A percentile compares a stretch with the other conserved stretches of the same genome.
phyloP scores from a whole-genome alignment of 2,888 invertebrate genomes.

The Dexiosoma caninum region DNA sequence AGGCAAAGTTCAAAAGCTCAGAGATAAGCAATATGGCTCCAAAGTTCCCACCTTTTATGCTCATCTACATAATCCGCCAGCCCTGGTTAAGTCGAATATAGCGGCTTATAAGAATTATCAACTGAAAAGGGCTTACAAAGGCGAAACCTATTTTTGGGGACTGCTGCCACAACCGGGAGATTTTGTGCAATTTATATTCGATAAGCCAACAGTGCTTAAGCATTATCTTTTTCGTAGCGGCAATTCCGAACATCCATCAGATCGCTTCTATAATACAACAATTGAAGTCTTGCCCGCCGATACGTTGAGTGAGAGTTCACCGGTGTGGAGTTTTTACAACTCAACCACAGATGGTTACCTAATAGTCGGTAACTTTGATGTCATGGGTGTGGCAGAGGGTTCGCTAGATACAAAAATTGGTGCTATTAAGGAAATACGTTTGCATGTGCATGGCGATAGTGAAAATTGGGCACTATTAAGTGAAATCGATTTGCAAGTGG shows the following conservation, averaged over 20 bases:
- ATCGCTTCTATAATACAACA: constrained; percentile 91
- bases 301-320: constrained; percentile 76
- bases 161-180: constrained; percentile 90
- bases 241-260: constrained; percentile 92
- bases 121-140: constrained; percentile 88
- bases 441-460: constrained; percentile 88
- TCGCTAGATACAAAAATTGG: constrained; percentile 82
- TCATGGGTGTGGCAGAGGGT: constrained; percentile 89
- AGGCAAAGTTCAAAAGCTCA: constrained; percentile 97
- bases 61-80: constrained; percentile 85
- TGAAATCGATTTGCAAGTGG: constrained; percentile 81
- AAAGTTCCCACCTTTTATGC: constrained; percentile 88
- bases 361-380: constrained; percentile 87
- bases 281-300: constrained; percentile 87
- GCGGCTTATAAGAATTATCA: constrained; percentile 89
- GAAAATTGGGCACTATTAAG: constrained; percentile 94
- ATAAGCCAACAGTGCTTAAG: constrained; percentile 80
- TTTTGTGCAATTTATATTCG: constrained; percentile 87
- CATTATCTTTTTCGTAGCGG: constrained; percentile 92
- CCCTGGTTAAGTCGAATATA: constrained; percentile 84
- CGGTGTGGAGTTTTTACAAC: constrained; percentile 80
- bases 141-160: constrained; percentile 95
- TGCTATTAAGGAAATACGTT: constrained; percentile 83
- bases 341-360: constrained; percentile 84
- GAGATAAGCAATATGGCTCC: constrained; percentile 92